Evolutionary conservation across 2,113 vertebrate genomes (phyloP).

Genomic region (Prunella himalayana): DNA sequence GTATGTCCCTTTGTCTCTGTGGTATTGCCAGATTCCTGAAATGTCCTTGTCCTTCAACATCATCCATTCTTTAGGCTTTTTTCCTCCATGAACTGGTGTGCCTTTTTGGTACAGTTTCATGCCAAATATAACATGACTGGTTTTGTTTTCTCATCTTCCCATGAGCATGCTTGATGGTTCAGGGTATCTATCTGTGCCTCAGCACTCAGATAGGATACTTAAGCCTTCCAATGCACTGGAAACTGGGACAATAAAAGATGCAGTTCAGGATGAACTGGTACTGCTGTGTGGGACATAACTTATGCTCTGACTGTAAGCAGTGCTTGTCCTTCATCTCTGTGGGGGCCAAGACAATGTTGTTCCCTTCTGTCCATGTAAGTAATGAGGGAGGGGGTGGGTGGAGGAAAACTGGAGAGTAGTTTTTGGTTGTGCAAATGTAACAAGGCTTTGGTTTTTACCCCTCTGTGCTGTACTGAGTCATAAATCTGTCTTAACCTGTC

Average conservation of each 20-base stretch:
- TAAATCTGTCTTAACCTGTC: neutral
- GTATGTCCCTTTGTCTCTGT: neutral
- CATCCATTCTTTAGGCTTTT: neutral
- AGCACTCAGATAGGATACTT: neutral
- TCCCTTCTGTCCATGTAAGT: conserved; percentile 36
- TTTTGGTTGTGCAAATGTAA: neutral
- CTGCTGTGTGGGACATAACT: neutral
- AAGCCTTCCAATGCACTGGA: neutral
- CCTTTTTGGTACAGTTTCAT: neutral
- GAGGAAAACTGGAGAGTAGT: neutral
- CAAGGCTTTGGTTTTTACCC: neutral
- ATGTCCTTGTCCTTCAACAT: neutral
- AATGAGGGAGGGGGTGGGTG: neutral
- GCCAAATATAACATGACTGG: neutral
- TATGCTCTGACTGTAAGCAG: neutral
- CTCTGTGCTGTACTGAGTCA: neutral
- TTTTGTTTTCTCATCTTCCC: conserved; percentile 13
- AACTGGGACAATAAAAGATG: neutral
- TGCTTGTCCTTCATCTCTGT: neutral
- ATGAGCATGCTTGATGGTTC: neutral
- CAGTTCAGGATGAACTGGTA: conserved; percentile 8
- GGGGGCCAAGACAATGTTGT: neutral
- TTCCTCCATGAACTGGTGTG: neutral
- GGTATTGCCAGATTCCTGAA: neutral
- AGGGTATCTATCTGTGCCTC: neutral